These are phyloP conservation scores for Ophonus ardosiacus DNA, from an alignment of 2,888 invertebrate species.

Conservation along the genomic window DNA sequence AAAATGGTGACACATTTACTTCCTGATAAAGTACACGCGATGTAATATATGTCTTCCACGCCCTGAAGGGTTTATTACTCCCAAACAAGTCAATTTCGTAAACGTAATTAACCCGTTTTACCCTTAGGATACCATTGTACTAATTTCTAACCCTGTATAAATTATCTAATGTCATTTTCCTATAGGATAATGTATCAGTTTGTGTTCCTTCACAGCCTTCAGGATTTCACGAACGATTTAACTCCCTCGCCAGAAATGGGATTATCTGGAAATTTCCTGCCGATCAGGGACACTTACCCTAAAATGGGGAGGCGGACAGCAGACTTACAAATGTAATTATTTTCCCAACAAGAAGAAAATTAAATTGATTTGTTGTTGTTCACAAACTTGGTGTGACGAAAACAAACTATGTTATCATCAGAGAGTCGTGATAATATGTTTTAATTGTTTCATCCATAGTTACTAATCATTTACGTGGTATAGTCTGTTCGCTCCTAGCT, in stretches of 20 bases:
- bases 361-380: not conserved
- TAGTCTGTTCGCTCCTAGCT: too few relatives aligned
- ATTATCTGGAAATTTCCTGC: constrained; percentile 28
- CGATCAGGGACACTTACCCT: constrained; percentile 2
- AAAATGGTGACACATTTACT: not conserved
- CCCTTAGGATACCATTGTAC: not conserved
- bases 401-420: too few relatives aligned
- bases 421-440: too few relatives aligned
- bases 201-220: constrained; percentile 9
- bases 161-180: not conserved
- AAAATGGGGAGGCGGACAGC: not conserved
- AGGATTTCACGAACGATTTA: constrained; percentile 52
- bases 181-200: constrained; percentile 5
- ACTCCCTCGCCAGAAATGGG: constrained; percentile 25
- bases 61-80: not conserved
- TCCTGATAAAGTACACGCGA: not conserved
- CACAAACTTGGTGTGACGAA: too few relatives aligned
- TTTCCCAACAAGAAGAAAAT: not conserved
- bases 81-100: not conserved
- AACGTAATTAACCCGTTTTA: not conserved
- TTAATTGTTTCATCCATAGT: too few relatives aligned
- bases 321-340: not conserved
- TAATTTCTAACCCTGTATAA: not conserved
- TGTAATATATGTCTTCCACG: not conserved
- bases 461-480: too few relatives aligned